phyloP scores from a whole-genome alignment of 2,113 vertebrate species.

The Sebastes schlegelii region DNA sequence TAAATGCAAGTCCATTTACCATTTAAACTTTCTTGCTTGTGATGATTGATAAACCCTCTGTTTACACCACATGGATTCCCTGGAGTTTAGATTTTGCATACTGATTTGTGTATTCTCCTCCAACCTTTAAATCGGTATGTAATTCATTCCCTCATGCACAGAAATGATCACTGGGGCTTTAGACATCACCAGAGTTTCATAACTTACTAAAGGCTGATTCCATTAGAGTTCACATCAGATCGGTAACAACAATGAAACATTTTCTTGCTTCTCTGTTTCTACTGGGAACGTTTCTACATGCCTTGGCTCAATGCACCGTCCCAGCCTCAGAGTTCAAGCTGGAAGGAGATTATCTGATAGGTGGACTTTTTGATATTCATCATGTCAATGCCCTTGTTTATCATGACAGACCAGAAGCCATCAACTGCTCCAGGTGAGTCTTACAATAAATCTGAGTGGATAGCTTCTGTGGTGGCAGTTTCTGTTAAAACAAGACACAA shows the following conservation, averaged over 20 bases:
- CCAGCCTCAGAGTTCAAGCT: conserved; percentile 68
- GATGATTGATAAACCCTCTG: background rate
- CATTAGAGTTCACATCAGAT: background rate
- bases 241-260: conserved; percentile 44
- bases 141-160: conserved; percentile 17
- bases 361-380: conserved; percentile 78
- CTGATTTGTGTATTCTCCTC: conserved; percentile 53
- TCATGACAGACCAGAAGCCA: conserved; percentile 54
- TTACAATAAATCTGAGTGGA: background rate
- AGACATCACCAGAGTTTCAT: conserved; percentile 8
- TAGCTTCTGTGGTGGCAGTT: too few species aligned
- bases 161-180: conserved; percentile 25
- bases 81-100: conserved; percentile 58
- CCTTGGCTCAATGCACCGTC: conserved; percentile 3
- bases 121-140: background rate
- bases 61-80: background rate
- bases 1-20: too few species aligned
- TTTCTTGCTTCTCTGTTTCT: conserved; percentile 30
- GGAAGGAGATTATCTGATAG: conserved; percentile 75
- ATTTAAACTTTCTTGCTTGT: background rate
- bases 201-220: conserved; percentile 20
- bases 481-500: too few species aligned
- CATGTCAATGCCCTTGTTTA: background rate
- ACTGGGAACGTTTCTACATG: background rate
- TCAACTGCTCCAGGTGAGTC: conserved; percentile 73